Base-by-base conservation (phyloP, 2,888 invertebrate species). In the Seira sanloemensis region DNA sequence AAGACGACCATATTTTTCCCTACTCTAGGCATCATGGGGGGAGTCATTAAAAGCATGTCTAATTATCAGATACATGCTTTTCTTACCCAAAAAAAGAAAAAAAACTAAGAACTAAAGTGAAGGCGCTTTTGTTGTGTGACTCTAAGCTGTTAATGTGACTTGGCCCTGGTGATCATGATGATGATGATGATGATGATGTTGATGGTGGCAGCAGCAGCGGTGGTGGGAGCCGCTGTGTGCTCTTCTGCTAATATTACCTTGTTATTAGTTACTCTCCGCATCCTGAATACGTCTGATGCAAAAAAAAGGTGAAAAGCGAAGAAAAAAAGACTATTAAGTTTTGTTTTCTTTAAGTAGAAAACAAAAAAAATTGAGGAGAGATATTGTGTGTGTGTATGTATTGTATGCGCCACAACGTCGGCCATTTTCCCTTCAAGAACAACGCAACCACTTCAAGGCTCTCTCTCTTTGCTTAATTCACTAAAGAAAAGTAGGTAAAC, bases 21-120 rank as follows among this genome's bases (percentile, higher is more conserved):
- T 83, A 85, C 84, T 88, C 21, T 68, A 62, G 78, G 76, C 85
- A 85, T 84, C 62, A 62, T 62, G 62, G 86, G 80, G 87, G 85
- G 87, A 89, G 87, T 89, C 89, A 89, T 89, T 89, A 89, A 89
- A 89, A 89, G 88, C 88, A 83, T 89, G 87, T 86, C 87, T 89
- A 89, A 89, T 89, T 89, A 89, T 89, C 89, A 88, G 88, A 89
- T 89, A 86, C 78, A 83, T 78, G 78, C 50, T 85, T 87, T 79
- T 85, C 71, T 71, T 27, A 62, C n/a, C 16, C 71, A 7, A 71
- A 19, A n/a, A 67, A 24, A 24, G 25, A n/a, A 68, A 67, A n/a
- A 26, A 67, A n/a, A 26, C 19, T 2, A 67, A 65, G 65, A 65
- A 67, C 24, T 26, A 67, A 67, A 67, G 18, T 24, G 46, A 67